Base-by-base conservation (phyloP, 2,113 vertebrate genomes). In the Tamias sibiricus region DNA sequence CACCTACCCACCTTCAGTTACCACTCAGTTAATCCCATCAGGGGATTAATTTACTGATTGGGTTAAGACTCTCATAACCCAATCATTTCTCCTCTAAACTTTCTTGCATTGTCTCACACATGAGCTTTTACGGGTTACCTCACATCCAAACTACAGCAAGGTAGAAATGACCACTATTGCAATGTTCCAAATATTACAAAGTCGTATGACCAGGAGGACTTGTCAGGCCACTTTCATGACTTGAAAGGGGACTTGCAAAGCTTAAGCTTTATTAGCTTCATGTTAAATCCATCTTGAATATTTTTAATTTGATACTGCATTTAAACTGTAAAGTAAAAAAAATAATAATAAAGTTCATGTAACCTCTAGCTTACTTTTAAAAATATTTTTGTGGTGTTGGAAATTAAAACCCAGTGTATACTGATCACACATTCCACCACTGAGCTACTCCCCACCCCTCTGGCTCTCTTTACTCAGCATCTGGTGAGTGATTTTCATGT, bases 151-250 rank as follows among this genome's bases (percentile, higher is more conserved):
- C 20, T 7, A 62, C 8, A 10, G 8, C 9, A 87, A 76, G n/a
- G 76, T 49, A 57, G 49, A 88, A 66, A 62, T 54, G n/a, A 79
- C 37, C 17, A 74, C 83, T 80, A 66, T 0, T 54, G 35, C 2
- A 57, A 79, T 79, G 57, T 57, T 72, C 84, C 19, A 79, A 95
- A 88, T 74, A 66, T 57, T 72, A 85, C n/a, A 79, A 95, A 92
- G 64, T 72, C 26, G 14, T 3, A 35, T 35, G 72, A 76, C 44
- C 37, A 75, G 42, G 4, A 66, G 71, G 1, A 59, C 20, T 79
- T 42, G 35, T n/a, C 28, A 84, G 54, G 28, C 64, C 26, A 68
- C 54, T 5, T 13, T 6, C 0, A 1, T 57, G 32, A 44, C 64
- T 72, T 85, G 44, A 49, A 89, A n/a, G n/a, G 14, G 22, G 6